A percentile compares a stretch with the other conserved stretches of the same genome.
These are phyloP conservation scores for Lontra canadensis DNA, from an alignment of 2,113 vertebrate genomes.

Conservation along the genomic window DNA sequence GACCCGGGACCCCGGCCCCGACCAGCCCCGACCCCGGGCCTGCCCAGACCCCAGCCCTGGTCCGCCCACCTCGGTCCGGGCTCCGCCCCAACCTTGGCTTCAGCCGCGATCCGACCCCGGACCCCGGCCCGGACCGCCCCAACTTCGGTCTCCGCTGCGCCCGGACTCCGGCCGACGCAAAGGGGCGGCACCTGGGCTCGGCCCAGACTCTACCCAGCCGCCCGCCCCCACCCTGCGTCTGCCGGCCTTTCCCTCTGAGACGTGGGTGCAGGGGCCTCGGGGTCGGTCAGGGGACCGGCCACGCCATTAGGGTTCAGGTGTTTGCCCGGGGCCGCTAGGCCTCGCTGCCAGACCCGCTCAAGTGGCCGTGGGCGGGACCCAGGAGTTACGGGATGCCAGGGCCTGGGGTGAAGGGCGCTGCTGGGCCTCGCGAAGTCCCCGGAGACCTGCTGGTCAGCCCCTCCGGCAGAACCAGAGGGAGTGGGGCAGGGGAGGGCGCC, in stretches of 20 bases:
- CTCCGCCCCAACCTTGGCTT: neutral
- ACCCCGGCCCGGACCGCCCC: neutral
- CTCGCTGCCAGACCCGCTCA: neutral
- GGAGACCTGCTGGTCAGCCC: neutral
- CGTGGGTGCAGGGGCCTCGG: neutral
- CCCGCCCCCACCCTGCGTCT: neutral
- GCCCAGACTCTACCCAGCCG: neutral
- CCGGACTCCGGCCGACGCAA: accelerated
- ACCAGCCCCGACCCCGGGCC: neutral
- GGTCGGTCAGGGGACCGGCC: neutral
- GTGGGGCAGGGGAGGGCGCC: neutral
- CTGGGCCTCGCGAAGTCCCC: neutral
- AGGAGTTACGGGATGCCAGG: neutral
- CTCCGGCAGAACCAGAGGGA: neutral
- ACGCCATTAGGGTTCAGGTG: neutral
- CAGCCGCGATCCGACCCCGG: neutral
- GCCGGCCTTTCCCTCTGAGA: neutral
- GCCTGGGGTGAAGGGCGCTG: neutral
- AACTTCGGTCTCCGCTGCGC: accelerated
- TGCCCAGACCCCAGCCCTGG: neutral
- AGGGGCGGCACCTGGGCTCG: neutral
- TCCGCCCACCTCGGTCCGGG: neutral
- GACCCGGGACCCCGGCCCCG: neutral
- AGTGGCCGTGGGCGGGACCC: neutral
- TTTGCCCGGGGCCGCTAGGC: neutral